phyloP scores from a whole-genome alignment of 2,888 invertebrate species.

The Chouioia cunea region DNA sequence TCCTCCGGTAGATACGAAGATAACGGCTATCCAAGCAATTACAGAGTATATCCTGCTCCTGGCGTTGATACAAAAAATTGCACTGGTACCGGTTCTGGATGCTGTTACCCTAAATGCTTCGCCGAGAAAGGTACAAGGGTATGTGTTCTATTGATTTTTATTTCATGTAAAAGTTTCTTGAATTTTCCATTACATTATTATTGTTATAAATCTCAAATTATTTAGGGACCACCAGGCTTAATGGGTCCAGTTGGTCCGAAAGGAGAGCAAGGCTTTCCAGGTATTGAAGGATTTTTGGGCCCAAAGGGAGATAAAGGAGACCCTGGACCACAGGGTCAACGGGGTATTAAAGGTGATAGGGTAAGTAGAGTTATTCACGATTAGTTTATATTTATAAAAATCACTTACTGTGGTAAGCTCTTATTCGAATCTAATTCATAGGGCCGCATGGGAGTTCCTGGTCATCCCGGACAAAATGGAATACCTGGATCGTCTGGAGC shows the following conservation, averaged over 20 bases:
- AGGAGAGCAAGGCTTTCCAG: slow-evolving; percentile 85
- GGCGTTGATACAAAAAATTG: slow-evolving; percentile 74
- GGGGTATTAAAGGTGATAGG: slow-evolving; percentile 87
- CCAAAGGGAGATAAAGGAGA: slow-evolving; percentile 92
- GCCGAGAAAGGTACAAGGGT: slow-evolving; percentile 89
- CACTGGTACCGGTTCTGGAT: slow-evolving; percentile 73
- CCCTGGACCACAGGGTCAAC: slow-evolving; percentile 83
- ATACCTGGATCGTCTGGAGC: slow-evolving; percentile 80
- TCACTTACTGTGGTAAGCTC: not conserved
- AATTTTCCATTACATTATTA: slow-evolving; percentile 6
- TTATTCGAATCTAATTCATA: slow-evolving; percentile 50
- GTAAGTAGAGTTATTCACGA: slow-evolving; percentile 57
- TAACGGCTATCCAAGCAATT: slow-evolving; percentile 67
- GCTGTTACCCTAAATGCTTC: slow-evolving; percentile 87
- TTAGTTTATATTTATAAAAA: not conserved
- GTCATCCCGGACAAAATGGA: slow-evolving; percentile 84
- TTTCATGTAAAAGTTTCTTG: not conserved
- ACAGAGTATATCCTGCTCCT: slow-evolving; percentile 69
- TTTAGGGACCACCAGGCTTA: slow-evolving; percentile 81
- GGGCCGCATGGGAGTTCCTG: slow-evolving; percentile 89
- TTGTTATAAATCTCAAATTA: slow-evolving; percentile 1
- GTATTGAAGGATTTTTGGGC: slow-evolving; percentile 87
- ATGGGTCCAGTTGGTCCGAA: slow-evolving; percentile 80
- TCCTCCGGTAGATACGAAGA: slow-evolving; percentile 44
- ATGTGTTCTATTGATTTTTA: slow-evolving; percentile 56